Percentiles rank a stretch among this genome's conserved stretches.
Conservation (phyloP, 1,140 invertebrate genomes). For the Scaptomyza hsui region DNA sequence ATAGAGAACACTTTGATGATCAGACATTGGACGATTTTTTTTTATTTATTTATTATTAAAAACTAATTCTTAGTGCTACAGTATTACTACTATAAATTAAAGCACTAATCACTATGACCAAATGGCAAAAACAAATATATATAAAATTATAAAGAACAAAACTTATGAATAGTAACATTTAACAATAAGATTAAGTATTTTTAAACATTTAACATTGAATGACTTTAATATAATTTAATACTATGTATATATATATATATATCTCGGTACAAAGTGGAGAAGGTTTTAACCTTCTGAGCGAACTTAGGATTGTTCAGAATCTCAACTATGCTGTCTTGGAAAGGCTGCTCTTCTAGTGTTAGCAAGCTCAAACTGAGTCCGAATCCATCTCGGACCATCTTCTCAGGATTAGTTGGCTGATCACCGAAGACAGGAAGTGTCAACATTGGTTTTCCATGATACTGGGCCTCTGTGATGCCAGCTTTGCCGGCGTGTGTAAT, state of each 20-base stretch:
- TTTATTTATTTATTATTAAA: too few species aligned
- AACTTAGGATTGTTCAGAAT: conserved; percentile 58
- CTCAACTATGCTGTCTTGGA: conserved; percentile 49
- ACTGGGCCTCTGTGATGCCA: conserved; percentile 84
- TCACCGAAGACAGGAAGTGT: conserved; percentile 84
- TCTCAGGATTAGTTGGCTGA: conserved; percentile 61
- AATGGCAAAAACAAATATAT: too few species aligned
- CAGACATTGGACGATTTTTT: conserved; percentile 56
- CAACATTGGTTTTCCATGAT: conserved; percentile 85
- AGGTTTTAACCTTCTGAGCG: conserved; percentile 22
- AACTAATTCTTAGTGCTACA: too few species aligned
- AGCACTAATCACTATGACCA: too few species aligned
- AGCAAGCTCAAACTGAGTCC: conserved; percentile 63
- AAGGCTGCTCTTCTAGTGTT: conserved; percentile 84
- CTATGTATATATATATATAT: too few species aligned
- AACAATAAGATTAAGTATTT: too few species aligned
- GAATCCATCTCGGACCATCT: conserved; percentile 46
- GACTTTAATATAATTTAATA: too few species aligned
- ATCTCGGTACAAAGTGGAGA: conserved; percentile 65
- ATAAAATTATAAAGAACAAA: too few species aligned
- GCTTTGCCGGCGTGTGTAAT: conserved; percentile 89
- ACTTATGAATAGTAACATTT: too few species aligned
- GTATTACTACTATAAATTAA: too few species aligned
- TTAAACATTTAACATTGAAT: too few species aligned
- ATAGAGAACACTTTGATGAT: conserved; percentile 81